Percentiles rank a stretch among this genome's conserved stretches.
Evolutionary conservation across 2,888 invertebrate genomes (phyloP).

Genomic region (Anthoptus insignis): DNA sequence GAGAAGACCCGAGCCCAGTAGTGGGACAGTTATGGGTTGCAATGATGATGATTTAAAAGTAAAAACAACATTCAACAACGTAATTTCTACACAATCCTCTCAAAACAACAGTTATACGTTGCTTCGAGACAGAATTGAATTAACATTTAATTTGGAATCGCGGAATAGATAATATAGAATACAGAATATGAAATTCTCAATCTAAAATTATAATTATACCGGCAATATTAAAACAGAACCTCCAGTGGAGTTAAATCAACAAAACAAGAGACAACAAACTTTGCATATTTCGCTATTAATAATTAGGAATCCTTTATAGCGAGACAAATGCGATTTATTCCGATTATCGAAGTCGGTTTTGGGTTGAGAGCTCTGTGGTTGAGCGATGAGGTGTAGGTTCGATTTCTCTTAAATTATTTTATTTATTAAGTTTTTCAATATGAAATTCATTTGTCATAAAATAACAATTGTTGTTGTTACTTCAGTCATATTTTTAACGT

Average conservation of each 20-base stretch:
- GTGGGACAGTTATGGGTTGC: too few relatives aligned
- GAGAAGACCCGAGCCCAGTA: too few relatives aligned
- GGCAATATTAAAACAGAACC: slow-evolving; percentile 59
- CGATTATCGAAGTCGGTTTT: slow-evolving; percentile 57
- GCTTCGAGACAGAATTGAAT: too few relatives aligned
- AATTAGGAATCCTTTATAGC: slow-evolving; percentile 66
- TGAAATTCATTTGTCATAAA: too few relatives aligned
- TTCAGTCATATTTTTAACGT: too few relatives aligned
- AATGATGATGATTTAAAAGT: too few relatives aligned
- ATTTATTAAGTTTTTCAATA: neutral
- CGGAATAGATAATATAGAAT: slow-evolving; percentile 52
- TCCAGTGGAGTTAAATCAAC: slow-evolving; percentile 63
- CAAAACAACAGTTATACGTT: too few relatives aligned
- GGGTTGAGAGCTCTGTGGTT: slow-evolving; percentile 21
- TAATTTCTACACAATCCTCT: too few relatives aligned
- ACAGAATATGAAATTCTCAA: slow-evolving; percentile 72
- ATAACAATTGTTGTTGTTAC: too few relatives aligned
- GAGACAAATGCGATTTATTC: slow-evolving; percentile 67
- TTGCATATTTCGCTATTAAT: slow-evolving; percentile 81
- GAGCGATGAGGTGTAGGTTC: slow-evolving; percentile 8
- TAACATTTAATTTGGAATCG: slow-evolving; percentile 60
- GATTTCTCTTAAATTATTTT: slow-evolving; percentile 9
- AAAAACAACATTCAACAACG: too few relatives aligned
- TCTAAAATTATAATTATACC: slow-evolving; percentile 80
- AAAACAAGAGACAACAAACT: slow-evolving; percentile 79